These are phyloP conservation scores for Tetramorium parvispinum DNA, from an alignment of 1,140 invertebrate species.

Conservation along the genomic window DNA sequence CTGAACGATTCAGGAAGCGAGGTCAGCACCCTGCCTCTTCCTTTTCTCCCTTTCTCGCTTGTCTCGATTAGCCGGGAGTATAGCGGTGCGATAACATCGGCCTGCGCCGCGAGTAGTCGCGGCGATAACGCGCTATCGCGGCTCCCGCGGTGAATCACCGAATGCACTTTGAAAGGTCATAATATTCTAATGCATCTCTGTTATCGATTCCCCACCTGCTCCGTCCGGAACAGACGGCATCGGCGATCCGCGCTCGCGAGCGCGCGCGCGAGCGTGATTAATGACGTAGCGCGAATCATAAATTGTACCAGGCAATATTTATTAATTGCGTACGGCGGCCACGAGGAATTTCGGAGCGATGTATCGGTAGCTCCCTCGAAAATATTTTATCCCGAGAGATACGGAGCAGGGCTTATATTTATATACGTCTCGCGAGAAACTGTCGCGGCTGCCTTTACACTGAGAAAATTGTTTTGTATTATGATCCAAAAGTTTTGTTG, in stretches of 20 bases:
- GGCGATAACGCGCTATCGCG: slow-evolving; percentile 76
- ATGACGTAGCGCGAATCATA: slow-evolving; percentile 22
- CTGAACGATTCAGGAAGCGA: slow-evolving; percentile 72
- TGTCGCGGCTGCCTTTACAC: background rate
- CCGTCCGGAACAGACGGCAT: slow-evolving; percentile 5
- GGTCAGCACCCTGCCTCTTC: slow-evolving; percentile 46
- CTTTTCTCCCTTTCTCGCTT: slow-evolving; percentile 53
- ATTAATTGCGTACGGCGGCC: slow-evolving; percentile 43
- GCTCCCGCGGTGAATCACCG: slow-evolving; percentile 71
- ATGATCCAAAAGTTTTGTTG: too few species aligned
- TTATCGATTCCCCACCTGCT: slow-evolving; percentile 55
- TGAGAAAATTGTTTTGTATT: too few species aligned
- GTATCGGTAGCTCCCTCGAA: slow-evolving; percentile 27
- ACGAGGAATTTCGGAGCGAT: slow-evolving; percentile 41
- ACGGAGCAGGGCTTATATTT: background rate
- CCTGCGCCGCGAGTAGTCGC: slow-evolving; percentile 63
- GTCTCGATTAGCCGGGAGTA: slow-evolving; percentile 67
- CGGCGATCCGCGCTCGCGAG: background rate
- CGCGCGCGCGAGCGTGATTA: slow-evolving; percentile 21
- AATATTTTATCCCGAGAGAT: slow-evolving; percentile 35
- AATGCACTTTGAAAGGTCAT: slow-evolving; percentile 61
- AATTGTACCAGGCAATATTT: slow-evolving; percentile 51
- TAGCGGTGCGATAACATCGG: slow-evolving; percentile 74
- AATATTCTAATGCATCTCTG: slow-evolving; percentile 59
- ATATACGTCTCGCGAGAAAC: background rate